phyloP scores from a whole-genome alignment of 2,797 vertebrate species.

The Leucoraja ocellata region DNA sequence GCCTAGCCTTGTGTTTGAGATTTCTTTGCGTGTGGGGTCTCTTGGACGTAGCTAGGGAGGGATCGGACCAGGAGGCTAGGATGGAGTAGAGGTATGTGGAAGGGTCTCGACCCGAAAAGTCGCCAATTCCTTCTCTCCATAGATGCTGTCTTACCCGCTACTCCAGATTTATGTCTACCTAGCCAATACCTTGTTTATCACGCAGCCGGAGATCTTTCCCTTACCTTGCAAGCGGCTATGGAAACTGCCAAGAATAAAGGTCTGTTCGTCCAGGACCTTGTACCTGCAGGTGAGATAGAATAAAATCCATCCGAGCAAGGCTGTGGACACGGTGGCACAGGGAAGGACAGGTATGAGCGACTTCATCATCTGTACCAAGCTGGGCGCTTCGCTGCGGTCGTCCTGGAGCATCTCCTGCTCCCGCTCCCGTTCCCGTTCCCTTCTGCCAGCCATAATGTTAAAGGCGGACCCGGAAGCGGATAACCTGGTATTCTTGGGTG shows the following conservation, averaged over 20 bases:
- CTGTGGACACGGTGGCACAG: not conserved
- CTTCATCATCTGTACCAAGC: not conserved
- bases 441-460: not conserved
- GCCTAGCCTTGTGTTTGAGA: no score
- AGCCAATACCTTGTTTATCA: not conserved
- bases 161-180: no score
- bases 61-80: no score
- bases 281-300: conserved; percentile 3
- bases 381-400: not conserved
- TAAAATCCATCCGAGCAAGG: not conserved
- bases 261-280: not conserved
- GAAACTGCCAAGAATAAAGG: not conserved
- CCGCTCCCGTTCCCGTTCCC: not conserved
- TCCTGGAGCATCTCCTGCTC: not conserved
- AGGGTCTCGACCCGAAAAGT: no score
- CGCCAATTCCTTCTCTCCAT: no score
- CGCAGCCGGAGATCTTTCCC: not conserved
- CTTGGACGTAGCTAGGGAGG: no score
- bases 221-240: conserved; percentile 24
- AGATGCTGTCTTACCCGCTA: no score
- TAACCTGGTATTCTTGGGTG: not conserved
- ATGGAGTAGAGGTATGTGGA: no score
- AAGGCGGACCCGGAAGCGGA: not conserved
- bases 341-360: not conserved
- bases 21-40: no score